These are phyloP conservation scores for Lepidocolaptes lacrymiger DNA, from an alignment of 2,797 vertebrate species.

Conservation along the genomic window DNA sequence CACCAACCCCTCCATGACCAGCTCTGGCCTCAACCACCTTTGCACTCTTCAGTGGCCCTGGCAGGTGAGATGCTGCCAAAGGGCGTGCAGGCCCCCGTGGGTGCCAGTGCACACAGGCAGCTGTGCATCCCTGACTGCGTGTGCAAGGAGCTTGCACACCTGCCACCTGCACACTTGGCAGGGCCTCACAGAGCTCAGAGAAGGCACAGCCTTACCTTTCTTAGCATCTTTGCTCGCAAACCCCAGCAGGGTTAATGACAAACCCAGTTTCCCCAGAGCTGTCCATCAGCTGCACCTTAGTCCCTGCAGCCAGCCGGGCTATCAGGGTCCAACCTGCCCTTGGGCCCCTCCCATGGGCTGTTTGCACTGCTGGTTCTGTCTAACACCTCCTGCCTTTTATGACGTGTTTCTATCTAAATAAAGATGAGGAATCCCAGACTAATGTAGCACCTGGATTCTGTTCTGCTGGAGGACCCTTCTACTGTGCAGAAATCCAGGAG, in stretches of 20 bases:
- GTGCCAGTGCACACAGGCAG: background rate
- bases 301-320: background rate
- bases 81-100: fast-evolving
- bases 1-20: background rate
- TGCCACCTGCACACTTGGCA: background rate
- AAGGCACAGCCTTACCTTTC: background rate
- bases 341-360: background rate
- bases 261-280: background rate
- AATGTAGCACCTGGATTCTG: background rate
- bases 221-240: background rate
- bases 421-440: background rate
- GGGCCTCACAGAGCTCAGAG: background rate
- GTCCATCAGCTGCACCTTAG: background rate
- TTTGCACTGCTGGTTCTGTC: background rate
- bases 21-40: background rate
- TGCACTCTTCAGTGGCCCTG: background rate
- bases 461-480: background rate
- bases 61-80: background rate
- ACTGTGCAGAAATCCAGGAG: background rate
- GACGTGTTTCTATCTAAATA: background rate
- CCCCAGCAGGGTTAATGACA: background rate
- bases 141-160: background rate
- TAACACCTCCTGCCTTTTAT: background rate
- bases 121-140: fast-evolving
- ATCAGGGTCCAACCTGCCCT: background rate